phyloP scores from a whole-genome alignment of 2,888 invertebrate genomes.

The Rhagonycha lutea region DNA sequence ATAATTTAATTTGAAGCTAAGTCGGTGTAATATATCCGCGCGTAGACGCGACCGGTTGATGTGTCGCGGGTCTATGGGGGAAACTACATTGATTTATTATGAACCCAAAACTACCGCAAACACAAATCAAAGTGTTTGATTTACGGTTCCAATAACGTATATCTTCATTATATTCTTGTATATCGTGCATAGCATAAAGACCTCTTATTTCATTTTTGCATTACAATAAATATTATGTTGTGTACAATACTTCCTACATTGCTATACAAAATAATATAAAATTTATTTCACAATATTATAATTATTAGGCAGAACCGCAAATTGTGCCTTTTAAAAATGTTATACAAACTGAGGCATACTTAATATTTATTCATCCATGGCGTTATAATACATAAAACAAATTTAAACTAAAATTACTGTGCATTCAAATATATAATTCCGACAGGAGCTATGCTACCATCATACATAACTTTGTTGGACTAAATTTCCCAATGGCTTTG shows the following conservation, averaged over 20 bases:
- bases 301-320: background rate
- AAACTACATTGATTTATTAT: constrained; percentile 49
- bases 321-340: background rate
- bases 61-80: constrained; percentile 37
- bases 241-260: background rate
- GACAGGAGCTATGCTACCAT: constrained; percentile 22
- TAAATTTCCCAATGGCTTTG: constrained; percentile 29
- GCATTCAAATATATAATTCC: constrained; percentile 25
- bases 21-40: constrained; percentile 33
- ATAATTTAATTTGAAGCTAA: constrained; percentile 46
- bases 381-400: constrained; percentile 23
- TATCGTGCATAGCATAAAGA: constrained; percentile 17
- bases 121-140: constrained; percentile 51
- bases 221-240: background rate
- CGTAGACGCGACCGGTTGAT: constrained; percentile 38
- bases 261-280: too few relatives aligned
- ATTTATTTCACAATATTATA: background rate
- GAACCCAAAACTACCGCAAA: constrained; percentile 49
- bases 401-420: constrained; percentile 25
- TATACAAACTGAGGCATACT: constrained; percentile 5
- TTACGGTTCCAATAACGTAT: constrained; percentile 51
- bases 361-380: constrained; percentile 17
- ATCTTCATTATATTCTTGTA: constrained; percentile 46
- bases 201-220: constrained; percentile 18
- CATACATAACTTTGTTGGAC: constrained; percentile 25